Base-by-base conservation (phyloP, 2,797 vertebrate species). In the Myoxocephalus aenaeus region DNA sequence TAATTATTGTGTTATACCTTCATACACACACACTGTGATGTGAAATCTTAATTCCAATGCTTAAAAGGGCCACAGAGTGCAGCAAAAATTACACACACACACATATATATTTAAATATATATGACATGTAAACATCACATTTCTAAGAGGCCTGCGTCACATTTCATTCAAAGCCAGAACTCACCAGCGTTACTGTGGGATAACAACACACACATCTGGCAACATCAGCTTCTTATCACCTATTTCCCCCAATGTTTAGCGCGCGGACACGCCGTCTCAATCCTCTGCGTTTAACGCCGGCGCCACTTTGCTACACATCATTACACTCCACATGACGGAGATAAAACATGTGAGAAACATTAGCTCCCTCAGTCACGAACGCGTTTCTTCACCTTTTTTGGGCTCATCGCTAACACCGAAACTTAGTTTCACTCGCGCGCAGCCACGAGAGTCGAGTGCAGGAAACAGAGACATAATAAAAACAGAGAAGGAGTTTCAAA, bases 121-220 rank as follows among this genome's bases (percentile, higher is more conserved):
- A 42, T 5, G 57, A 66, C 79, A 72, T 79, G 67, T 50, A 50
- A 72, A 77, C 68, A 63, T 9, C 44, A 34, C 40, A 22, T 58
- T 67, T 79, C 46, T 34, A 4, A 71, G 42, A 75, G 59, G 3
- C 50, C 67, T 76, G 77, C 61, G 62, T 80, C 77, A 84, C 67
- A 25, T 77, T 79, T 90, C 88, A 91, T 84, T 90, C 89, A 90
- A 82, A 82, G 62, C 68, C 80, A 86, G 8, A n/a, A n/a, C 50
- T 53, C 40, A 53, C 77, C 59, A 62, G 66, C 25, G 50, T 70
- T 73, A 57, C 40, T 56, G 77, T 18, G 46, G 44, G 66, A 69
- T 5, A 88, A 81, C 57, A 71, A 73, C 65, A 70, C 38, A 59
- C 86, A 92, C 92, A 93, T 92, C 91, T 94, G 92, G 91, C 83